Conservation (phyloP, 2,113 vertebrate species). For the Pyrgilauda ruficollis region DNA sequence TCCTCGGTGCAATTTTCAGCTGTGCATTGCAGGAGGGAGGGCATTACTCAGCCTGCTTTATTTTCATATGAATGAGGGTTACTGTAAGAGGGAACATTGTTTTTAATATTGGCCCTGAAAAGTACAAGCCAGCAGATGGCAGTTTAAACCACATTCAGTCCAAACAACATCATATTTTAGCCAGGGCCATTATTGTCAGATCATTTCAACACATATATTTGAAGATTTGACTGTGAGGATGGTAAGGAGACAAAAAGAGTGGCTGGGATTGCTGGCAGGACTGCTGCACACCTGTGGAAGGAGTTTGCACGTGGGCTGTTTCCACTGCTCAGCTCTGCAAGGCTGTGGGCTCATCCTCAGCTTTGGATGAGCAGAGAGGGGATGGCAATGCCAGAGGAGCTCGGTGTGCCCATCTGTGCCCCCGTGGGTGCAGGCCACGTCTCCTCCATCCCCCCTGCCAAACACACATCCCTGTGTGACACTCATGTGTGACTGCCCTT, state of each 20-base stretch:
- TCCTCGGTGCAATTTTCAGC: background rate
- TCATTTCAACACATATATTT: conserved; percentile 7
- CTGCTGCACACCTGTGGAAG: background rate
- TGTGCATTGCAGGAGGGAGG: background rate
- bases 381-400: background rate
- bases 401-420: accelerated
- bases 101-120: conserved; percentile 46
- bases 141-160: conserved; percentile 64
- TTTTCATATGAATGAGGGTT: conserved; percentile 50
- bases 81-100: conserved; percentile 23
- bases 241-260: background rate
- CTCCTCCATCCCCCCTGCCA: background rate
- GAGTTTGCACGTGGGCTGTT: accelerated
- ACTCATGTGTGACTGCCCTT: accelerated
- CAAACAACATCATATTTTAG: conserved; percentile 51
- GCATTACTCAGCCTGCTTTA: conserved; percentile 2
- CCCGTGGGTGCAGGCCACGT: accelerated
- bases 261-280: background rate
- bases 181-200: conserved; percentile 13
- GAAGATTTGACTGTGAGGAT: background rate
- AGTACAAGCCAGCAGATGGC: conserved; percentile 68
- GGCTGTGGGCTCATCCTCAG: accelerated
- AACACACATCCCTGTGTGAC: background rate
- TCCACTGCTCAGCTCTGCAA: background rate
- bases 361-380: background rate